phyloP scores from a whole-genome alignment of 1,140 invertebrate genomes.

The Pygmarrhopalites habei region DNA sequence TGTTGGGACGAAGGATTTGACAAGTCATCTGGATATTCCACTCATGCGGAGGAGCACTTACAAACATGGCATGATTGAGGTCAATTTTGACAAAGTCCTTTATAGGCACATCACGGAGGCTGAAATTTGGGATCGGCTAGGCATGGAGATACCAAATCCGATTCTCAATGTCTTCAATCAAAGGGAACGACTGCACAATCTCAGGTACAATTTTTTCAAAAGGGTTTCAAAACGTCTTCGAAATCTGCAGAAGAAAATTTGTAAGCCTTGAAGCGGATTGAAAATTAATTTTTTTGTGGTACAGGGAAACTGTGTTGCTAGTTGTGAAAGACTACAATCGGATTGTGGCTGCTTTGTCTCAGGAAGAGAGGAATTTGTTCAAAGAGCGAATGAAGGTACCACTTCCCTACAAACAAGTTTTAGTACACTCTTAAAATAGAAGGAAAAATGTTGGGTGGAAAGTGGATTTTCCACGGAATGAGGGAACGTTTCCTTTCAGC shows the following conservation, averaged over 20 bases:
- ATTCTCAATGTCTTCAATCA: slow-evolving; percentile 46
- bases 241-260: no score
- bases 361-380: slow-evolving; percentile 52
- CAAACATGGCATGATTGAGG: slow-evolving; percentile 60
- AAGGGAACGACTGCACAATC: slow-evolving; percentile 54
- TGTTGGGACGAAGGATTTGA: slow-evolving; percentile 51
- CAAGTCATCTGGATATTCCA: slow-evolving; percentile 58
- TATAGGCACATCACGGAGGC: slow-evolving; percentile 46
- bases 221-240: no score
- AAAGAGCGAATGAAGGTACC: slow-evolving; percentile 49
- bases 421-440: no score
- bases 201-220: no score
- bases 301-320: slow-evolving; percentile 63
- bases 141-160: slow-evolving; percentile 58
- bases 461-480: no score
- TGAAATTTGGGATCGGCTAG: slow-evolving; percentile 60
- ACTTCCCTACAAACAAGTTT: no score
- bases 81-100: slow-evolving; percentile 35
- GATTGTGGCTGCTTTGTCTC: slow-evolving; percentile 56
- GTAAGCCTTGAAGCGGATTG: no score
- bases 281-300: no score
- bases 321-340: slow-evolving; percentile 74
- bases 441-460: no score
- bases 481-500: no score
- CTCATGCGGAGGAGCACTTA: slow-evolving; percentile 59